A percentile compares a stretch with the other conserved stretches of the same genome.
Evolutionary conservation across 2,113 vertebrate species (phyloP).

Genomic region (Aegithalos caudatus): DNA sequence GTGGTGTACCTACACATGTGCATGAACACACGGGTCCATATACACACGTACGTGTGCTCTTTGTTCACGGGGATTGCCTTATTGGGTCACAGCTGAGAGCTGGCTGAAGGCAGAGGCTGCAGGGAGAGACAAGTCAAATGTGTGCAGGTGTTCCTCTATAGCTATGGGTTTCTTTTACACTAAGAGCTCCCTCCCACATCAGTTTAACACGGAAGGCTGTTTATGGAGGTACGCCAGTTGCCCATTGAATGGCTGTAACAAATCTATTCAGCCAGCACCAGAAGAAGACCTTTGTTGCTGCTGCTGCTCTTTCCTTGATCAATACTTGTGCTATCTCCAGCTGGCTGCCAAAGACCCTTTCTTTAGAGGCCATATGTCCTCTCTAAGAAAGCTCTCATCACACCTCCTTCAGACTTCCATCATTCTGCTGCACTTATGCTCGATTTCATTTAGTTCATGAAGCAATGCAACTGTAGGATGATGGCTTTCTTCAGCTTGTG

Average conservation of each 20-base stretch:
- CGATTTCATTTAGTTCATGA: neutral
- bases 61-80: neutral
- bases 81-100: neutral
- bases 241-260: neutral
- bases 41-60: accelerated
- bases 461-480: neutral
- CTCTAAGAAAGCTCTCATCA: constrained; percentile 3
- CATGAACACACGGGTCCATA: neutral
- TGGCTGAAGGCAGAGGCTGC: neutral
- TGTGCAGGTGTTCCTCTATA: neutral
- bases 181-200: neutral
- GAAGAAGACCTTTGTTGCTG: neutral
- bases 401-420: constrained; percentile 40
- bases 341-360: neutral
- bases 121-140: neutral
- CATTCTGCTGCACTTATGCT: neutral
- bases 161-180: neutral
- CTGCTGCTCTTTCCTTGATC: neutral
- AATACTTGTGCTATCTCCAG: constrained; percentile 9
- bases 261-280: neutral
- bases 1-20: neutral
- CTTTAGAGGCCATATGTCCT: constrained; percentile 34
- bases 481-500: neutral
- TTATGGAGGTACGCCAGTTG: neutral
- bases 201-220: neutral